Conservation (phyloP, 2,888 invertebrate species). For the Perithous albicinctus region DNA sequence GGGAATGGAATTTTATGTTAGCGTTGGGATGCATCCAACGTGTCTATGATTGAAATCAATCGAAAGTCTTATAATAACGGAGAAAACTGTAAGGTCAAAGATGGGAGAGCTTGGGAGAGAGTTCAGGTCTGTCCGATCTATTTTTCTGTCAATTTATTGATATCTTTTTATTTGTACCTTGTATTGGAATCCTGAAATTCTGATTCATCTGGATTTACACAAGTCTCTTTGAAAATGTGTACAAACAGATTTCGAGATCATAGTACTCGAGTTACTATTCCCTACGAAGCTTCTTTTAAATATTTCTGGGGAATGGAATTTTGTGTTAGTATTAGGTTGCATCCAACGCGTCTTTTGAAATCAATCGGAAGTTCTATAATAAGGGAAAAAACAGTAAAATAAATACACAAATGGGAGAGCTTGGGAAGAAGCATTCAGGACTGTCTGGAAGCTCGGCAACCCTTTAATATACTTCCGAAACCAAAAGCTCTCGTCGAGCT, state of each 20-base stretch:
- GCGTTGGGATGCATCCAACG: constrained; percentile 7
- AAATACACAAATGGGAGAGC: not conserved
- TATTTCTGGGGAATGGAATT: not conserved
- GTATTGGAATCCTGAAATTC: too few relatives aligned
- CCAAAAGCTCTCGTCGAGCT: constrained; percentile 44
- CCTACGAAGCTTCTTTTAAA: too few relatives aligned
- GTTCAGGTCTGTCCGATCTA: constrained; percentile 4
- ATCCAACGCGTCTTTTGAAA: constrained; percentile 20
- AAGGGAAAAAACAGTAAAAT: not conserved
- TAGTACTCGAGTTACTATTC: too few relatives aligned
- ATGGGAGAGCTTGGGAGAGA: not conserved
- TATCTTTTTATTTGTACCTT: too few relatives aligned
- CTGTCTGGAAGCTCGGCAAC: constrained; percentile 37
- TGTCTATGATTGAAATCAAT: constrained; percentile 26
- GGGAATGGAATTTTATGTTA: not conserved
- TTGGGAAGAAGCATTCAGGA: constrained; percentile 31
- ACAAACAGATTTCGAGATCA: too few relatives aligned
- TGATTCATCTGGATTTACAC: too few relatives aligned
- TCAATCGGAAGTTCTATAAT: constrained; percentile 18
- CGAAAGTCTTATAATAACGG: constrained; percentile 25
- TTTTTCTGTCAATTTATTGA: too few relatives aligned
- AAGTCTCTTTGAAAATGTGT: too few relatives aligned
- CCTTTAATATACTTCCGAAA: constrained; percentile 61
- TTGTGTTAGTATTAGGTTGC: not conserved
- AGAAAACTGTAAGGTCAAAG: not conserved